Evolutionary conservation across 1,140 invertebrate genomes (phyloP), one percentile per base, ranked within the genome.

Genomic region (Notospermus geniculatus): DNA sequence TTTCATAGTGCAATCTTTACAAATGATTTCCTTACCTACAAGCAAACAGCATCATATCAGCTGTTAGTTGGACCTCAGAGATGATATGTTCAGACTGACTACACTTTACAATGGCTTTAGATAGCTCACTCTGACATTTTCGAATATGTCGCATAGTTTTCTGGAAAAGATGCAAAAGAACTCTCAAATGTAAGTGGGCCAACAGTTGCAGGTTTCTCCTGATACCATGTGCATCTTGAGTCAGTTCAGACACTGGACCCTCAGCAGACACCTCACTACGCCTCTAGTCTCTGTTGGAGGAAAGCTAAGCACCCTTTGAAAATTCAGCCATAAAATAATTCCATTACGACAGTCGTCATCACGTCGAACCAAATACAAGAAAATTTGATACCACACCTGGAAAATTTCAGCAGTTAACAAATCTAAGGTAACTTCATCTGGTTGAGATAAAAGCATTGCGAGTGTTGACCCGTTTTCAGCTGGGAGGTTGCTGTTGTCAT

Each of bases 1-100:
- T n/a, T n/a, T n/a, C 17, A 60, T 9, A 15, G 23, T 15, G n/a
- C 2, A 29, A 39, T 1, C 32, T 9, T 59, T 5, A 29, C 23
- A 0, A 57, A 11, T 23, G 29, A 62, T 27, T 43, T n/a, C n/a
- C 59, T 65, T 66, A 83, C 83, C 80, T 82, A 71, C 85, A 86
- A 13, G 86, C 85, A 0, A 86, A 83, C 13, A 87, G 65, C 83
- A 88, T 87, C 13, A 88, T 72, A 71, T 88, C 87, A 46, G 83
- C 83, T 1, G 87, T 84, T 1, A 88, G 67, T 39, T 85, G 84
- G 1, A 88, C 64, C 68, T 88, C 87, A 55, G 84, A 80, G 53
- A 86, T 80, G 19, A 87, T 81, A 72, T 68, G 80, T 11, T 59
- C 54, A 19, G 55, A 57, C 11, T 63, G 57, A 17, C 36, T 11